A percentile compares a stretch with the other conserved stretches of the same genome.
Evolutionary conservation across 92 coral and sea anemone species (phyloP).

Genomic region (Galaxea fascicularis): DNA sequence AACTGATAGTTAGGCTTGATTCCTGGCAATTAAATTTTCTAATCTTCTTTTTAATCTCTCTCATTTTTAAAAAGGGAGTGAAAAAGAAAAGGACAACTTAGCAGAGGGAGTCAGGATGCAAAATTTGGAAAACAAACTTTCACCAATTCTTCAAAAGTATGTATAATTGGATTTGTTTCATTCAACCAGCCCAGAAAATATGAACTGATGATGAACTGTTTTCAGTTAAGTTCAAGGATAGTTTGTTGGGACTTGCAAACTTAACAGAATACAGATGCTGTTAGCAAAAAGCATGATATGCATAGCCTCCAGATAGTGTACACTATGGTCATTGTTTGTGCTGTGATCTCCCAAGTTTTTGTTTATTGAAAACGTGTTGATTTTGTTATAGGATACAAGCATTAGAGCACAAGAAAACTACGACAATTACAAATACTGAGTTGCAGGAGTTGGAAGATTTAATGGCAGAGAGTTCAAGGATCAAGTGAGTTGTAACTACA

Average conservation of each 20-base stretch:
- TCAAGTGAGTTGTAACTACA: constrained; percentile 22
- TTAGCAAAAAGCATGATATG: too few relatives aligned
- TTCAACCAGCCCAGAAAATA: too few relatives aligned
- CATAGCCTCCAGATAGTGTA: too few relatives aligned
- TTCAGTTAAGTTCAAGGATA: too few relatives aligned
- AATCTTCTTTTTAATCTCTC: not conserved
- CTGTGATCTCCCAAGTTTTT: too few relatives aligned
- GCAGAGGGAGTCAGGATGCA: constrained; percentile 89
- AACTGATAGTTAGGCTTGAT: not conserved
- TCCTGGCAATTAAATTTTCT: not conserved
- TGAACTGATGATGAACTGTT: too few relatives aligned
- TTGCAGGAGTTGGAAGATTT: constrained; percentile 41
- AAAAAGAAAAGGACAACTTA: constrained; percentile 67
- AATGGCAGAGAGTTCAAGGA: constrained; percentile 35
- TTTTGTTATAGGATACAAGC: constrained; percentile 21
- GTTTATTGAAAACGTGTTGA: not conserved
- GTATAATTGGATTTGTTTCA: not conserved
- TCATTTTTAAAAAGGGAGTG: constrained; percentile 67
- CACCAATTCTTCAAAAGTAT: constrained; percentile 84
- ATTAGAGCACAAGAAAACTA: constrained; percentile 16
- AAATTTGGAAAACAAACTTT: constrained; percentile 78
- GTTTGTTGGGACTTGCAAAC: too few relatives aligned
- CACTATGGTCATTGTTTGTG: too few relatives aligned
- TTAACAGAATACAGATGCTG: too few relatives aligned
- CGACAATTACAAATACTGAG: not conserved